A percentile compares a stretch with the other conserved stretches of the same genome.
phyloP scores from a whole-genome alignment of 2,113 vertebrate species.

The Nanger granti region DNA sequence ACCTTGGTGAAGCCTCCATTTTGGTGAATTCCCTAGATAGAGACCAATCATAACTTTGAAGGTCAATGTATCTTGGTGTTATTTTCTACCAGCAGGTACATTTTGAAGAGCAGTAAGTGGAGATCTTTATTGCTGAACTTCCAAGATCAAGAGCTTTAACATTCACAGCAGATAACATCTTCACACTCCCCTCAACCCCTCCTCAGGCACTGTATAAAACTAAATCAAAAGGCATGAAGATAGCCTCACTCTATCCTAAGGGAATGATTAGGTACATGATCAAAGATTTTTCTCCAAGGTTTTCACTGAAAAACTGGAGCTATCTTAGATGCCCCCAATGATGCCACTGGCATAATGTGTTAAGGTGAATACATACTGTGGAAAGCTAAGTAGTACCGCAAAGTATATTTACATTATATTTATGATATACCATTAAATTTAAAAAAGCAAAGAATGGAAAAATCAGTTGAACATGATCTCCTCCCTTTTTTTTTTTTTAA shows the following conservation, averaged over 20 bases:
- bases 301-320: background rate
- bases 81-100: background rate
- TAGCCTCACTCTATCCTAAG: background rate
- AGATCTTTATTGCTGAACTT: background rate
- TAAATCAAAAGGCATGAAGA: background rate
- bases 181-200: background rate
- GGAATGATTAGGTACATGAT: background rate
- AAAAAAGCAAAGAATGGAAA: background rate
- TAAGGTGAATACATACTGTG: background rate
- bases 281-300: background rate
- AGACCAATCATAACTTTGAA: conserved; percentile 12
- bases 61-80: background rate
- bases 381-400: background rate
- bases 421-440: background rate
- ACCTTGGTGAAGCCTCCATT: conserved; percentile 98
- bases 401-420: background rate
- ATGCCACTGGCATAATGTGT: background rate
- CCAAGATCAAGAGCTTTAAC: background rate
- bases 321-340: background rate
- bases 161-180: background rate
- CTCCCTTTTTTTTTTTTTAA: background rate
- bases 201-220: background rate
- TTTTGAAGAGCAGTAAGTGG: background rate
- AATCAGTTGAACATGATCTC: background rate
- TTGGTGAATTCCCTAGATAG: conserved; percentile 91